Evolutionary conservation across 2,888 invertebrate species (phyloP), one percentile per base, ranked within the genome.

Genomic region (Eupithecia abbreviata): DNA sequence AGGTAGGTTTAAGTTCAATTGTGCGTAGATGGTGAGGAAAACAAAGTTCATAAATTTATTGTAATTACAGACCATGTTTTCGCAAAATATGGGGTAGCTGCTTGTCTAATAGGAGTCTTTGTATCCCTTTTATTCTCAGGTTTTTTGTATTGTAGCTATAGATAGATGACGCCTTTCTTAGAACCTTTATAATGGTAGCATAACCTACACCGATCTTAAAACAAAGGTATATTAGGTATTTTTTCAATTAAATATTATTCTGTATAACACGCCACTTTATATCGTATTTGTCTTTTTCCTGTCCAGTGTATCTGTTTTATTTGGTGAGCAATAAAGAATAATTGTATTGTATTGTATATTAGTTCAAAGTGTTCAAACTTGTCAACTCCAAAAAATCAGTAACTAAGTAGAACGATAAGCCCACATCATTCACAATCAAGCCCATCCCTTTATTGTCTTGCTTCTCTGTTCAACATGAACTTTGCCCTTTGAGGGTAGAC

Each of bases 401-500:
- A 70, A 30, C 42, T 58, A 58, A 66, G 43, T 68, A 71, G 15
- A 55, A 42, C 43, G 42, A 45, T 30, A 62, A 72, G 47, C 72
- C 72, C 72, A 72, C 62, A 45, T 45, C 62, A 45, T 62, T 30
- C 7, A 47, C 30, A 65, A 72, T 72, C 45, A 62, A 47, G 4
- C 10, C 18, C 18, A 30, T 18, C 62, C 45, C 51, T 45, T 47
- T 13, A 41, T 10, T 62, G 62, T 62, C 69, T 69, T 68, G 67
- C 67, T 47, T 69, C 47, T 45, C 45, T 30, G 47, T 47, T 69
- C 47, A 69, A 45, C 49, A 43, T 72, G 62, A 72, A 68, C 67
- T 69, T 76, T 68, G 42, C 72, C 68, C 62, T 76, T 69, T 41
- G 42, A 69, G 72, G 49, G 43, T 71, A 75, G 71, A 18, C 47